Percentiles rank a stretch among this genome's conserved stretches.
phyloP scores from a whole-genome alignment of 1,140 invertebrate genomes.

The Halesus radiatus region DNA sequence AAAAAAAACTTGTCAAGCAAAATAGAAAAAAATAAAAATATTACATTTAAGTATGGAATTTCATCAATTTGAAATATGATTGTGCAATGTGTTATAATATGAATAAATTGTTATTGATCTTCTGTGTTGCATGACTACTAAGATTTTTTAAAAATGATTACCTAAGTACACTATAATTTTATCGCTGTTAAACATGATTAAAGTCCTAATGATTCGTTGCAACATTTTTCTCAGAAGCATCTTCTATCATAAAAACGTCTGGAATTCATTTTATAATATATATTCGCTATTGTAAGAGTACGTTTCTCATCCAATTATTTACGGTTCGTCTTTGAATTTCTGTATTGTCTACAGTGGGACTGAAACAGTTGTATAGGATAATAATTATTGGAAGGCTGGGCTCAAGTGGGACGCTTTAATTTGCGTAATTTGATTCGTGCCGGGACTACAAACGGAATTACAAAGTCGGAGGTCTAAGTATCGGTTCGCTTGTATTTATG shows the following conservation, averaged over 20 bases:
- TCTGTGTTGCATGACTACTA: no score
- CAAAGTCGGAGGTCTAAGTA: conserved; percentile 46
- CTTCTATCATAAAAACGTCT: neutral
- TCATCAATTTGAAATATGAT: no score
- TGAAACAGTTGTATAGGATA: conserved; percentile 26
- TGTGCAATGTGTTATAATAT: no score
- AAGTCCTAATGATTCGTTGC: no score
- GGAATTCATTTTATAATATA: neutral
- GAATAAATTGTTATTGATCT: no score
- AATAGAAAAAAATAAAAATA: no score
- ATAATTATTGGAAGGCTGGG: conserved; percentile 27
- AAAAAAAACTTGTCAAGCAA: no score
- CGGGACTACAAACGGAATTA: conserved; percentile 49
- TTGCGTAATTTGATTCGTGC: conserved; percentile 54
- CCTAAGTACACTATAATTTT: no score
- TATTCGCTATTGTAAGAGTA: neutral
- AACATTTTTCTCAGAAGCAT: no score
- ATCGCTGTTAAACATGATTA: no score
- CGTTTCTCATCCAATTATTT: conserved; percentile 29
- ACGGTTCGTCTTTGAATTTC: conserved; percentile 1
- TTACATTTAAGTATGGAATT: no score
- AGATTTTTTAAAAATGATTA: no score
- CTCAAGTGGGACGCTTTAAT: conserved; percentile 53
- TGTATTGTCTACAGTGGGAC: neutral
- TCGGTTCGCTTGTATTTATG: conserved; percentile 1